Conservation (phyloP, 1,140 invertebrate genomes). For the Nasonia giraulti region DNA sequence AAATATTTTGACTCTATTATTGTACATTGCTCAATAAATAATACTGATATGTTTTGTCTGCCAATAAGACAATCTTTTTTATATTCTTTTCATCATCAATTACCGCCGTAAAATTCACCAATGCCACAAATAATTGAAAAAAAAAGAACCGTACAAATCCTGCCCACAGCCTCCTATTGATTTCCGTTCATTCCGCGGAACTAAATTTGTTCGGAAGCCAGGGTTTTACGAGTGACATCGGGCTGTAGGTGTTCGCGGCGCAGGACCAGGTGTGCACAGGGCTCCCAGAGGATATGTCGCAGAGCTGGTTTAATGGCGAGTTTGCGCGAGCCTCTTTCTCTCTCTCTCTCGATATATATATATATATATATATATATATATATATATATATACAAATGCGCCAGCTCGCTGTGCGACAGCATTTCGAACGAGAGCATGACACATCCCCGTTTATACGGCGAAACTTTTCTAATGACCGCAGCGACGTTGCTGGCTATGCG, state of each 20-base stretch:
- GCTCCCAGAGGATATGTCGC: constrained; percentile 14
- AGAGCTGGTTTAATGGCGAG: constrained; percentile 22
- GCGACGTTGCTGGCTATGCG: not conserved
- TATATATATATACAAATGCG: not conserved
- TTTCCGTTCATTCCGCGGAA: not conserved
- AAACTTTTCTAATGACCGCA: constrained; percentile 5
- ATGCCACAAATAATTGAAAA: no score
- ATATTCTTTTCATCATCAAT: no score
- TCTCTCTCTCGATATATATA: not conserved
- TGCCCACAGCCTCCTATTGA: not conserved
- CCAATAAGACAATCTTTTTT: no score
- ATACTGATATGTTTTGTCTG: no score
- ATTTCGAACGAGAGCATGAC: not conserved
- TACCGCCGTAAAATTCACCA: no score
- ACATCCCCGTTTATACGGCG: not conserved
- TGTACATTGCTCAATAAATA: no score
- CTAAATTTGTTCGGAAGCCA: not conserved
- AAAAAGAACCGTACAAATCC: not conserved
- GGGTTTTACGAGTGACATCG: constrained; percentile 15
- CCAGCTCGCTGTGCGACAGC: not conserved
- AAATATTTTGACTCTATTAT: no score
- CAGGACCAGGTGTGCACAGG: constrained; percentile 15
- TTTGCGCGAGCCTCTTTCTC: not conserved
- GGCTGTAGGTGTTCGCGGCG: not conserved
- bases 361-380: no score